phyloP scores from a whole-genome alignment of 1,140 invertebrate species.

The Drosophila tani region DNA sequence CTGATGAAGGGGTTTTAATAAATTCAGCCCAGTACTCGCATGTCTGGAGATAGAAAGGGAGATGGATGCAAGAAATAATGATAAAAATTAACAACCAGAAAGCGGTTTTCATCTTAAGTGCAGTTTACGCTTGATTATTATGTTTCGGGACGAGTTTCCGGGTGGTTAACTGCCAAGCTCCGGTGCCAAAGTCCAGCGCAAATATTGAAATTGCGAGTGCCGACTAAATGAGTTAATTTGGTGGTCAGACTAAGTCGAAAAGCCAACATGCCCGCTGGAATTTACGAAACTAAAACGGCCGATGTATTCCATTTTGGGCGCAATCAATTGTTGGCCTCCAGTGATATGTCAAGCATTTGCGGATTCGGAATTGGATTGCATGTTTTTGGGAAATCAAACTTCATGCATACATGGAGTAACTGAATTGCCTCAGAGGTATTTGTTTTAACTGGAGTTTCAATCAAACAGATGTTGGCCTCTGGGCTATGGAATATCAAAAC shows the following conservation, averaged over 20 bases:
- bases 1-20: conserved; percentile 55
- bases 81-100: conserved; percentile 55
- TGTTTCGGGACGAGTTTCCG: conserved; percentile 68
- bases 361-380: conserved; percentile 13
- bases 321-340: conserved; percentile 23
- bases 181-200: conserved; percentile 15
- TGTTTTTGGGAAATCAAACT: conserved; percentile 34
- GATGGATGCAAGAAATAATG: conserved; percentile 34
- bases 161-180: conserved; percentile 49
- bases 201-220: conserved; percentile 17
- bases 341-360: conserved; percentile 45
- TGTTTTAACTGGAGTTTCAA: conserved; percentile 16
- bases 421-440: conserved; percentile 4
- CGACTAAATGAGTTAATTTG: conserved; percentile 41
- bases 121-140: conserved; percentile 79
- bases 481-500: conserved; percentile 10
- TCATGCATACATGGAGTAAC: conserved; percentile 27
- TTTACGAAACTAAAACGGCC: background rate
- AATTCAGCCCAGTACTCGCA: conserved; percentile 47
- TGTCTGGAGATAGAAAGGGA: conserved; percentile 25
- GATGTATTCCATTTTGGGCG: conserved; percentile 25
- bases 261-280: conserved; percentile 19
- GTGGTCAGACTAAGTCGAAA: conserved; percentile 15
- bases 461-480: conserved; percentile 36
- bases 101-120: conserved; percentile 70